These are phyloP conservation scores for Poeciliopsis turneri DNA, from an alignment of 2,797 vertebrate species.

Conservation along the genomic window DNA sequence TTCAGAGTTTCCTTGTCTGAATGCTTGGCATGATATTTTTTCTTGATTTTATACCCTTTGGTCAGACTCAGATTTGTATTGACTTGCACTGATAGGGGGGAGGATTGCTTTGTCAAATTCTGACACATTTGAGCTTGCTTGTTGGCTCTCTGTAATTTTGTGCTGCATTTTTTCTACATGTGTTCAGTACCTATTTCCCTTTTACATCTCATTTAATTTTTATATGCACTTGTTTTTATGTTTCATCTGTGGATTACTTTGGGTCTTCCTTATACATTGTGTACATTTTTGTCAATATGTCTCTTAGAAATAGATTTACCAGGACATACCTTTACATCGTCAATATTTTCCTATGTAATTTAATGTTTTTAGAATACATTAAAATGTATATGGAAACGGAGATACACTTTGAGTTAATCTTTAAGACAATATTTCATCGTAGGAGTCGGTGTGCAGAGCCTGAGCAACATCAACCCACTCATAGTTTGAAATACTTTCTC, in stretches of 20 bases:
- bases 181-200: background rate
- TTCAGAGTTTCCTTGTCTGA: background rate
- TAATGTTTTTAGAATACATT: background rate
- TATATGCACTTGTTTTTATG: background rate
- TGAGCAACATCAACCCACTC: conserved; percentile 5
- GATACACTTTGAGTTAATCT: background rate
- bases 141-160: background rate
- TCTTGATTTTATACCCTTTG: background rate
- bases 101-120: background rate
- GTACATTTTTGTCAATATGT: background rate
- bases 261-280: background rate
- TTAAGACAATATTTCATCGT: conserved; percentile 1
- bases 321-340: background rate
- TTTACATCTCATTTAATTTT: background rate
- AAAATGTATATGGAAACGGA: background rate
- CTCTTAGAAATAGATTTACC: background rate
- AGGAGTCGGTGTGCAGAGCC: background rate
- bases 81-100: background rate
- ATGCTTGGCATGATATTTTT: background rate
- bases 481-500: conserved; percentile 28
- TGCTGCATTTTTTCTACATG: background rate
- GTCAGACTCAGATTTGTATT: background rate
- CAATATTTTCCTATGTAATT: background rate
- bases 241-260: background rate
- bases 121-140: background rate